These are phyloP conservation scores for Drosophila leonis DNA, from an alignment of 2,888 invertebrate species.

Conservation along the genomic window DNA sequence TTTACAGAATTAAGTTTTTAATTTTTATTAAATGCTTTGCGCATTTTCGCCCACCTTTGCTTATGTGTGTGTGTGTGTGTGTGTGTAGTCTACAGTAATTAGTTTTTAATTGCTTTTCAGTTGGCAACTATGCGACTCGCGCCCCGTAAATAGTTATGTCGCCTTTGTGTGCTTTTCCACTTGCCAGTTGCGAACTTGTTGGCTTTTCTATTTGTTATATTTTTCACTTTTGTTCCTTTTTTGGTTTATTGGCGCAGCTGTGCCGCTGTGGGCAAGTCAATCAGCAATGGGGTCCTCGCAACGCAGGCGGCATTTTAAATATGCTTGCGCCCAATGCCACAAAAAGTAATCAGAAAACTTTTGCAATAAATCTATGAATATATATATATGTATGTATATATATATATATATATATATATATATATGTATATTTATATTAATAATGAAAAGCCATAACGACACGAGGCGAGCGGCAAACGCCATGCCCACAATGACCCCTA, in stretches of 20 bases:
- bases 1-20: constrained; percentile 81
- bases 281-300: constrained; percentile 47
- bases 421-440: neutral
- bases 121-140: constrained; percentile 54
- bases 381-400: constrained; percentile 29
- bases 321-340: constrained; percentile 33
- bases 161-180: constrained; percentile 46
- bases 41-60: constrained; percentile 52
- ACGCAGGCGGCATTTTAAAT: constrained; percentile 49
- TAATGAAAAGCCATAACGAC: constrained; percentile 59
- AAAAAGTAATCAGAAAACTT: constrained; percentile 77
- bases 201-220: constrained; percentile 11
- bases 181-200: constrained; percentile 38
- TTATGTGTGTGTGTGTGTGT: neutral
- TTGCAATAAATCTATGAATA: constrained; percentile 76
- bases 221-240: constrained; percentile 11
- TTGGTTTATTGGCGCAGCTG: constrained; percentile 28
- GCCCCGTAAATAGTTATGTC: constrained; percentile 63
- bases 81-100: constrained; percentile 64
- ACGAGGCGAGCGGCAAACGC: neutral
- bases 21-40: constrained; percentile 77
- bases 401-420: neutral
- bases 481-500: constrained; percentile 4
- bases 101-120: constrained; percentile 81
- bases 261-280: constrained; percentile 55